Conservation (phyloP, 2,113 vertebrate genomes). For the Eptesicus fuscus region DNA sequence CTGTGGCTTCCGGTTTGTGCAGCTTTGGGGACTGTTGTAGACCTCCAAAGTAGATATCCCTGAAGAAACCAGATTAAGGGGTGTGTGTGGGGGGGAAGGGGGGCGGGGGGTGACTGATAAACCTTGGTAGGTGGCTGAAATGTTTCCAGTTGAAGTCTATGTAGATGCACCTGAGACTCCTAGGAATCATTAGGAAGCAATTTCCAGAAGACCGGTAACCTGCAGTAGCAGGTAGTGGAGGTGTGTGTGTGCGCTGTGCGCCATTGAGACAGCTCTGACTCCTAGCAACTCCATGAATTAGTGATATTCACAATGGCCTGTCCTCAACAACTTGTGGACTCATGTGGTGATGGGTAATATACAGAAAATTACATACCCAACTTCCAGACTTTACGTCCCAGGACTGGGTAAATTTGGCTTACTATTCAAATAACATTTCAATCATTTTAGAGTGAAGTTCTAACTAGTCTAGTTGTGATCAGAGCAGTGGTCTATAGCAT, state of each 20-base stretch:
- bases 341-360: neutral
- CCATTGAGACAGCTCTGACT: neutral
- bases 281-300: neutral
- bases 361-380: neutral
- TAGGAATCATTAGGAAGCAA: neutral
- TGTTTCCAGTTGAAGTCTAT: slow-evolving; percentile 1
- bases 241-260: neutral
- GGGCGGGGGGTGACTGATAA: neutral
- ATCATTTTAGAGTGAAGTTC: neutral
- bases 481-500: neutral
- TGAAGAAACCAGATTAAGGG: neutral
- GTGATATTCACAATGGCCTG: neutral
- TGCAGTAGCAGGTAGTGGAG: neutral
- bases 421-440: neutral
- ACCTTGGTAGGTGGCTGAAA: neutral
- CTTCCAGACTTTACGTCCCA: neutral
- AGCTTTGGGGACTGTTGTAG: neutral
- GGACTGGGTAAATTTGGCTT: neutral
- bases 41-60: neutral
- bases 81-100: no score
- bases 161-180: neutral
- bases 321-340: neutral
- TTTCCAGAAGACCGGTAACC: neutral
- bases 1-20: neutral
- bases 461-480: neutral